Base-by-base conservation (phyloP, 2,113 vertebrate genomes). In the Pteronura brasiliensis region DNA sequence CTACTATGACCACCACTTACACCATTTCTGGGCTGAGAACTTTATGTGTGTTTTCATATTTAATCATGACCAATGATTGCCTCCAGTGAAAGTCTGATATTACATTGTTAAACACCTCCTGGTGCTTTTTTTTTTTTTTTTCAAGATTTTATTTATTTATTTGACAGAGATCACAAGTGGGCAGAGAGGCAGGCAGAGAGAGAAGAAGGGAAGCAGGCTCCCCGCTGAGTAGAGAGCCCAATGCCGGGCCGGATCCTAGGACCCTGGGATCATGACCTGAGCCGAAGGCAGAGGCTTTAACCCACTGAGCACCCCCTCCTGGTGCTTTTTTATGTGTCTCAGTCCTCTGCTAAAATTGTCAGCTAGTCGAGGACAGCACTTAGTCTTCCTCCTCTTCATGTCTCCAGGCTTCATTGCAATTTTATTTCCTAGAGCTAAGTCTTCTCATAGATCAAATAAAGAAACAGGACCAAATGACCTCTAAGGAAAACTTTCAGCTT, bases 391-490 rank as follows among this genome's bases (percentile, higher is more conserved):
- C 52, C 88, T 74, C 80, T 23, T 61, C 67, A 21, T 87, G 15
- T 72, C n/a, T 39, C 36, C 67, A 84, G 44, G 74, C 25, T 71
- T 95, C 47, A 81, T 76, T 71, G 57, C 34, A 71, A 23, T 95
- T 91, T 96, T 88, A 67, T 90, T 93, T 93, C 65, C 72, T 23
- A 7, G n/a, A 93, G 59, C 65, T 91, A 69, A 84, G 34, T 96
- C 85, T 97, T 88, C 71, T 90, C 69, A 39, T 42, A 81, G 81
- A 23, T 44, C 57, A 88, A 89, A 85, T 90, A 87, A 80, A 90
- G 49, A 96, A 59, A 72, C 72, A 91, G 59, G 10, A 29, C 6
- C 49, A 4, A 55, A 85, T 89, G 81, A 44, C 57, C 17, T 97
- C n/a, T 63, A 10, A 65, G 52, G 71, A 25, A 87, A 76, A 63